phyloP scores from a whole-genome alignment of 2,797 vertebrate species.

The Melopsittacus undulatus region DNA sequence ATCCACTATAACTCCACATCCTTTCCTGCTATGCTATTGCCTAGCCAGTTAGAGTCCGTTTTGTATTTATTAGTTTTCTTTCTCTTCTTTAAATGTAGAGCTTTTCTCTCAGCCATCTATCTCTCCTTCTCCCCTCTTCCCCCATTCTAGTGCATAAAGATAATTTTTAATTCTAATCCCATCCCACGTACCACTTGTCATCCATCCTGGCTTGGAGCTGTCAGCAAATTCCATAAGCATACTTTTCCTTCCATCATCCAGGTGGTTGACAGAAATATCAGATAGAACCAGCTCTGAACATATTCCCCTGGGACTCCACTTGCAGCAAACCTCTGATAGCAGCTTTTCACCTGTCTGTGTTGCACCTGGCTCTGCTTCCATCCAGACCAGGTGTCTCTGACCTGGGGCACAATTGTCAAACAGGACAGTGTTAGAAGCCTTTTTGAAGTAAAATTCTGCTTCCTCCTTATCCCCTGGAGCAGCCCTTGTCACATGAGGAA shows the following conservation, averaged over 20 bases:
- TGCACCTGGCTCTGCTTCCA: not conserved
- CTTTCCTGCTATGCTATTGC: not conserved
- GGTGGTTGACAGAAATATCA: slow-evolving; percentile 22
- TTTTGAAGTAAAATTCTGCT: not conserved
- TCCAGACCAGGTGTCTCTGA: not conserved
- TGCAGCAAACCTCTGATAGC: not conserved
- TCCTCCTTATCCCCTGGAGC: not conserved
- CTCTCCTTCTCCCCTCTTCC: accelerated
- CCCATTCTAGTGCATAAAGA: not conserved
- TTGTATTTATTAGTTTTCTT: not conserved
- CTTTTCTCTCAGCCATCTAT: not conserved
- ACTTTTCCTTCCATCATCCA: not conserved
- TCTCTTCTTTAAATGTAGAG: not conserved
- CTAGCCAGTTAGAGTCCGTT: not conserved
- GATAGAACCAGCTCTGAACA: not conserved
- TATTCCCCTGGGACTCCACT: not conserved
- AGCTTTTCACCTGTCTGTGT: not conserved
- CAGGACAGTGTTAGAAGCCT: accelerated
- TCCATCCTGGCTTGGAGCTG: not conserved
- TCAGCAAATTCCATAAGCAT: not conserved
- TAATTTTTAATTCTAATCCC: slow-evolving; percentile 6
- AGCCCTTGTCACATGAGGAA: not conserved
- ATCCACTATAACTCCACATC: not conserved
- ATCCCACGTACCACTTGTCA: not conserved
- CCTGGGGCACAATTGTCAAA: not conserved